phyloP scores from a whole-genome alignment of 2,888 invertebrate species.

The Orthonychiurus folsomi region DNA sequence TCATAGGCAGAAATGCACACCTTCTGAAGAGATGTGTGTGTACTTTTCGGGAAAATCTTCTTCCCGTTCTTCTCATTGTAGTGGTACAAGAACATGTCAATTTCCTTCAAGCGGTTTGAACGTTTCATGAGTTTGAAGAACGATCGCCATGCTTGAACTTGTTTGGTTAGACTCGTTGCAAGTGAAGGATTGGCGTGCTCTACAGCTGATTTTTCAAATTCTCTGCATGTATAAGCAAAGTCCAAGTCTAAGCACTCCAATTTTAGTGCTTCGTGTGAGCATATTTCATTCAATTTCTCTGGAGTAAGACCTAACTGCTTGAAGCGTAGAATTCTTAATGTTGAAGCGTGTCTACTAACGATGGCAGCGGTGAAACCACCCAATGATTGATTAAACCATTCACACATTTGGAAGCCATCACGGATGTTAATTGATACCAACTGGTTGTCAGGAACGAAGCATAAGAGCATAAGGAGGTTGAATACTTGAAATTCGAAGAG shows the following conservation, averaged over 20 bases:
- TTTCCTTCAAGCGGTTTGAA: neutral
- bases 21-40: neutral
- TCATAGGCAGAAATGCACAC: neutral
- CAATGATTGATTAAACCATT: neutral
- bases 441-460: neutral
- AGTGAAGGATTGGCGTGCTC: no score
- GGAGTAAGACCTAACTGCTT: neutral
- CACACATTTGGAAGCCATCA: neutral
- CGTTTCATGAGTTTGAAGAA: neutral
- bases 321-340: neutral
- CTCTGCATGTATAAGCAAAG: neutral
- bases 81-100: neutral
- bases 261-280: neutral
- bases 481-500: neutral
- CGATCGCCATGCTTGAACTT: constrained; percentile 1
- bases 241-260: neutral
- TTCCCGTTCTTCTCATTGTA: neutral
- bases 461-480: neutral
- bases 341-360: neutral
- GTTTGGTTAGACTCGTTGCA: neutral
- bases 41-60: neutral
- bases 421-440: neutral
- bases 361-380: neutral
- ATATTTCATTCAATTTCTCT: neutral
- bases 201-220: neutral